These are phyloP conservation scores for Artemia sinica DNA, from an alignment of 2,888 invertebrate species.

Conservation along the genomic window DNA sequence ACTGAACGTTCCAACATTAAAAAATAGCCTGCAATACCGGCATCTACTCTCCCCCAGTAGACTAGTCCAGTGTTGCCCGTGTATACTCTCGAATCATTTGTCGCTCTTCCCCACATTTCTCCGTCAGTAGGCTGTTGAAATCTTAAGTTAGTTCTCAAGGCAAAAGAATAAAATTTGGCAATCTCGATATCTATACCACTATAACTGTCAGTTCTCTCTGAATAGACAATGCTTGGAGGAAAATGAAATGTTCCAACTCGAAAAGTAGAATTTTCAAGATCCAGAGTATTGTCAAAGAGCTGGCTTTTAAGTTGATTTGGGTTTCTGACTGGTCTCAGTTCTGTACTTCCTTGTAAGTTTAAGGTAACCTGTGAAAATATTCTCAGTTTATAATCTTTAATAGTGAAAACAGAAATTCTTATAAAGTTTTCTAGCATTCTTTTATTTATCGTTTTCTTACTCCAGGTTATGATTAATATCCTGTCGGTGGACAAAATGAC, in stretches of 20 bases:
- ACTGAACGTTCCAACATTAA: not conserved
- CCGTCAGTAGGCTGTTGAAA: not conserved
- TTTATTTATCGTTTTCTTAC: too few species aligned
- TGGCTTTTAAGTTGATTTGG: too few species aligned
- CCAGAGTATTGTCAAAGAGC: not conserved
- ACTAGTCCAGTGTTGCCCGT: slow-evolving; percentile 1
- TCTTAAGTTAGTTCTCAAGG: not conserved
- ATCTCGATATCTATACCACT: not conserved
- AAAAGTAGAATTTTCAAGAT: not conserved
- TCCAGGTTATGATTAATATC: too few species aligned
- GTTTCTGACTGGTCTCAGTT: too few species aligned
- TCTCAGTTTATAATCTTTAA: too few species aligned
- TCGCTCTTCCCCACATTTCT: not conserved
- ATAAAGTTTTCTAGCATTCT: too few species aligned
- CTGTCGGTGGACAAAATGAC: too few species aligned
- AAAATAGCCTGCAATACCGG: not conserved
- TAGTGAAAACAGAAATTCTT: too few species aligned
- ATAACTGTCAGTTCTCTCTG: not conserved
- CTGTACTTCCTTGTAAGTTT: too few species aligned
- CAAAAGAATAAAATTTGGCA: not conserved
- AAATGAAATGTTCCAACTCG: not conserved
- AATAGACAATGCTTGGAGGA: not conserved
- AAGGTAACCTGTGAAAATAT: too few species aligned
- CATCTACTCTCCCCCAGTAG: not conserved
- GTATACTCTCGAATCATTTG: slow-evolving; percentile 9